A percentile compares a stretch with the other conserved stretches of the same genome.
These are phyloP conservation scores for Andrena bicolor DNA, from an alignment of 2,888 invertebrate genomes.

Conservation along the genomic window DNA sequence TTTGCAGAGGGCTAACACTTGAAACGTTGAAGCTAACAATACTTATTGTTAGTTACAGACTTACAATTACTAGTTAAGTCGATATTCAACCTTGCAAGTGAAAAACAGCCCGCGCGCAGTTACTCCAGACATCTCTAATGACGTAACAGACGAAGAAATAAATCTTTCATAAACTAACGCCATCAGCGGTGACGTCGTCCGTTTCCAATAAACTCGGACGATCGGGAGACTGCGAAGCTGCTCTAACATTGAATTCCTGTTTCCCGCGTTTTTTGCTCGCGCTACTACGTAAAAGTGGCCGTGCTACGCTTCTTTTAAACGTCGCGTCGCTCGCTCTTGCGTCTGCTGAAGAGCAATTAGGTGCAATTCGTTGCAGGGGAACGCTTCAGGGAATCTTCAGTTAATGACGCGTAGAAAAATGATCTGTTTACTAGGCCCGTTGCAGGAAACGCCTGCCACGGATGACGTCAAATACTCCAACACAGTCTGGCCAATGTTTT, in stretches of 20 bases:
- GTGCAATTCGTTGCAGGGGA: background rate
- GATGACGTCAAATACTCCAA: slow-evolving; percentile 35
- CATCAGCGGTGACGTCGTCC: too few species aligned
- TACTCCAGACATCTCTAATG: too few species aligned
- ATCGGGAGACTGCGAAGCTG: too few species aligned
- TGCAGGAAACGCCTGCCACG: background rate
- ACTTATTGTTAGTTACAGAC: too few species aligned
- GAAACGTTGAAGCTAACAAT: too few species aligned
- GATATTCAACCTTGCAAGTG: too few species aligned
- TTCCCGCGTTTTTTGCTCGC: background rate
- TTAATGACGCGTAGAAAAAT: background rate
- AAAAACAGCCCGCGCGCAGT: too few species aligned
- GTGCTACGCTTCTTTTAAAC: background rate
- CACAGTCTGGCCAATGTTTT: background rate
- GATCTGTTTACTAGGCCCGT: background rate
- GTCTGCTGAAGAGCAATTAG: background rate
- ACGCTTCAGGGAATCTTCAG: background rate
- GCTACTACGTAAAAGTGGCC: background rate
- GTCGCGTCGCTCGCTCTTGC: background rate
- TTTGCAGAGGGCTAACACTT: too few species aligned
- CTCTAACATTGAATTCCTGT: background rate
- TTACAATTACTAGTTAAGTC: too few species aligned
- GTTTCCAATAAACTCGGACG: too few species aligned
- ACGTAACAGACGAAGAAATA: too few species aligned
- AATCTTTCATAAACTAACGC: too few species aligned